These are phyloP conservation scores for Hypotaenidia philippensis DNA, from an alignment of 2,797 vertebrate genomes.

Conservation along the genomic window DNA sequence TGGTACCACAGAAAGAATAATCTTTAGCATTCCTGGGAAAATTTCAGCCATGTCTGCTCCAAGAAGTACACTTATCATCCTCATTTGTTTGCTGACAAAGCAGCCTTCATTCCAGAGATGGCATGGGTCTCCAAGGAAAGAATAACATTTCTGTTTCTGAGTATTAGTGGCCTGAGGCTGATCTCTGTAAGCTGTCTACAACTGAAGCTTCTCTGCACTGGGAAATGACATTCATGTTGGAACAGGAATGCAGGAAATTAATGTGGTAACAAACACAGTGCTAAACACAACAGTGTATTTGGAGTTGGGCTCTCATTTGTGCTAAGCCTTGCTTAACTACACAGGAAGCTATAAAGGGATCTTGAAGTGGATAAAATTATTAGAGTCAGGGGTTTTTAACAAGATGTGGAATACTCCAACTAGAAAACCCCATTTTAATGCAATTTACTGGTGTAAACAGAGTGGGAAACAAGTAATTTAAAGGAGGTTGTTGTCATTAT, in stretches of 20 bases:
- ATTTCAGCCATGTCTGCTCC: slow-evolving; percentile 5
- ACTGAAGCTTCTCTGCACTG: neutral
- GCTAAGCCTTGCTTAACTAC: neutral
- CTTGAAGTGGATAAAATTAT: neutral
- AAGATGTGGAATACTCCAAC: neutral
- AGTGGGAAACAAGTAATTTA: neutral
- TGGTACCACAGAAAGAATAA: neutral
- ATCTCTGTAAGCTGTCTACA: slow-evolving; percentile 21
- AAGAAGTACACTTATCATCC: neutral
- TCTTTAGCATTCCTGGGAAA: neutral
- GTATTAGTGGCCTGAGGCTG: slow-evolving; percentile 5
- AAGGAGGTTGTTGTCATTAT: neutral
- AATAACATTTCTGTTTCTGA: slow-evolving; percentile 16
- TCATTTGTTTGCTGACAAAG: neutral
- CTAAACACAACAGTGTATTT: slow-evolving; percentile 15
- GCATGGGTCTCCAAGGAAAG: slow-evolving; percentile 29
- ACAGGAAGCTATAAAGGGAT: neutral
- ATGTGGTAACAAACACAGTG: slow-evolving; percentile 17
- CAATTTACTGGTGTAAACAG: neutral
- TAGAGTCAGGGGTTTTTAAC: neutral
- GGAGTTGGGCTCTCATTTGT: neutral
- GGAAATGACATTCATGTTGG: slow-evolving; percentile 20
- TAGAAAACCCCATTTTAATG: neutral
- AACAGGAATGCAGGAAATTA: slow-evolving; percentile 49
- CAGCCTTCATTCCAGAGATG: slow-evolving; percentile 28